Percentiles rank a stretch among this genome's conserved stretches.
phyloP scores from a whole-genome alignment of 2,113 vertebrate genomes.

The Engraulis encrasicolus region DNA sequence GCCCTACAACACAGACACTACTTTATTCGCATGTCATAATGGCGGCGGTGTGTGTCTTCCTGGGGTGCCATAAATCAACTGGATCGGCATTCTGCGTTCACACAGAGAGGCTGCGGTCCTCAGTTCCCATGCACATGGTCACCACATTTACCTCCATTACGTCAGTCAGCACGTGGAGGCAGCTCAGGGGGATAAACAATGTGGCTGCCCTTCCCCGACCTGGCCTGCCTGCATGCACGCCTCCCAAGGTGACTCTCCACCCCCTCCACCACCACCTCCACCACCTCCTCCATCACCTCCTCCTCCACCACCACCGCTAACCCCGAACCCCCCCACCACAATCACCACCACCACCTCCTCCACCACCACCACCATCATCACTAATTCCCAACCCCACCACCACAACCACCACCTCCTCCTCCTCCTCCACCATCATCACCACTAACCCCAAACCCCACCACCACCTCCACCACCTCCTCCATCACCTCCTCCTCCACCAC shows the following conservation, averaged over 20 bases:
- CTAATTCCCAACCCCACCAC: too few species aligned
- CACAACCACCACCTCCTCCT: neutral
- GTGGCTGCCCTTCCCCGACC: slow-evolving; percentile 9
- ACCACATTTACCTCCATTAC: slow-evolving; percentile 32
- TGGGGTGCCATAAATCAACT: slow-evolving; percentile 22
- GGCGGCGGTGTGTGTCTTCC: slow-evolving; percentile 8
- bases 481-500: too few species aligned
- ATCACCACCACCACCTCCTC: neutral
- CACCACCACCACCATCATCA: slow-evolving; percentile 12
- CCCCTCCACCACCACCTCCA: too few species aligned
- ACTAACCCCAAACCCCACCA: too few species aligned
- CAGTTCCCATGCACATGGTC: neutral
- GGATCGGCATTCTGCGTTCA: too few species aligned
- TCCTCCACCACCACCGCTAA: too few species aligned
- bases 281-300: too few species aligned
- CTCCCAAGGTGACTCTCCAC: too few species aligned
- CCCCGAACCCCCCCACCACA: too few species aligned
- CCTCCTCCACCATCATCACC: neutral
- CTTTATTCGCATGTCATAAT: neutral
- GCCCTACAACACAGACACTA: slow-evolving; percentile 2
- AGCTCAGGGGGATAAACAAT: slow-evolving; percentile 22
- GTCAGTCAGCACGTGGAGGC: slow-evolving; percentile 9
- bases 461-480: too few species aligned
- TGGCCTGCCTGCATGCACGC: too few species aligned
- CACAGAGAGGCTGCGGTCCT: neutral